These are phyloP conservation scores for Cryptophagus acutangulus DNA, from an alignment of 2,888 invertebrate species.

Conservation along the genomic window DNA sequence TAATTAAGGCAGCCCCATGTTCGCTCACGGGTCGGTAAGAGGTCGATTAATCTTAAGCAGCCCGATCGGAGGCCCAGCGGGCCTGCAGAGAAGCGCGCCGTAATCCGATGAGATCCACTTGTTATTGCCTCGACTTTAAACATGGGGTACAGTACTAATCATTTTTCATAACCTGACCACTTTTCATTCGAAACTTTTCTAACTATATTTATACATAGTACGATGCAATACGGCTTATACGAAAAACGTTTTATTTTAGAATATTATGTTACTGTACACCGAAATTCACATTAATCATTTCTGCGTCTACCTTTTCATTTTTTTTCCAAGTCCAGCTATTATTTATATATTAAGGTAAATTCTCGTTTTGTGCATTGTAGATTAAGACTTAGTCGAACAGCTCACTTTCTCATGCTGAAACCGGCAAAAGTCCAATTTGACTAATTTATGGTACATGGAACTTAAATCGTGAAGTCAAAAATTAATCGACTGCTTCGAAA, in stretches of 20 bases:
- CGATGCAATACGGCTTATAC: slow-evolving; percentile 13
- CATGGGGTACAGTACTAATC: slow-evolving; percentile 20
- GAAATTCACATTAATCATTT: slow-evolving; percentile 4
- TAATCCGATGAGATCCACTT: slow-evolving; percentile 30
- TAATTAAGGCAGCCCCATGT: slow-evolving; percentile 31
- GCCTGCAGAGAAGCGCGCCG: slow-evolving; percentile 26
- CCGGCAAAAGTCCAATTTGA: no score
- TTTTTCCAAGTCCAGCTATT: no score
- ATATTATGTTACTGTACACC: slow-evolving; percentile 11
- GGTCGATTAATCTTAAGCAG: slow-evolving; percentile 34
- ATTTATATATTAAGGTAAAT: no score
- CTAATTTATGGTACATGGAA: no score
- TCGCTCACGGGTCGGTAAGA: slow-evolving; percentile 33
- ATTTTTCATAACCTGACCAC: slow-evolving; percentile 21
- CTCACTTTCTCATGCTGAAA: no score
- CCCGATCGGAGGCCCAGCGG: slow-evolving; percentile 23
- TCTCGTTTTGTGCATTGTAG: no score
- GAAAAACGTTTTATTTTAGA: slow-evolving; percentile 13
- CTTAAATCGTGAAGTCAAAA: no score
- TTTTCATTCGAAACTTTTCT: slow-evolving; percentile 18
- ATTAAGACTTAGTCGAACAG: no score
- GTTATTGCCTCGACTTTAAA: slow-evolving; percentile 32
- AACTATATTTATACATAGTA: slow-evolving; percentile 9
- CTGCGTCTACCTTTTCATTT: no score
- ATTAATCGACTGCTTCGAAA: no score